These are phyloP conservation scores for Litoditis marina DNA, from an alignment of 2,888 invertebrate species.

Conservation along the genomic window DNA sequence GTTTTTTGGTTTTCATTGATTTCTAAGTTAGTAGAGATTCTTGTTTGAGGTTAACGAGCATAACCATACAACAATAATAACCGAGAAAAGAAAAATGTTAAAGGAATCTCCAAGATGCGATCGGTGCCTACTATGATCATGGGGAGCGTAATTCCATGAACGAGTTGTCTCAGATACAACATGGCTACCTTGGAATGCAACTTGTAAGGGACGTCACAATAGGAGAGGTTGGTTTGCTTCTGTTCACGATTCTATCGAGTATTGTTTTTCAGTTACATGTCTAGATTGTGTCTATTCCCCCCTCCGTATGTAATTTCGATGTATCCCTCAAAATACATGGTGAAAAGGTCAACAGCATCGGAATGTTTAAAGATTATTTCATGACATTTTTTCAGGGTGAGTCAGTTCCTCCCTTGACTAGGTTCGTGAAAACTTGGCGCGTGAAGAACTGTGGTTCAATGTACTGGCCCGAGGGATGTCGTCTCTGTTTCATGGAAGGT, in stretches of 20 bases:
- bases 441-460: slow-evolving; percentile 4
- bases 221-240: background rate
- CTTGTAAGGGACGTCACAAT: background rate
- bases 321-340: too few relatives aligned
- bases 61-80: too few relatives aligned
- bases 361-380: too few relatives aligned
- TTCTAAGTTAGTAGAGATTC: too few relatives aligned
- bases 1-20: too few relatives aligned
- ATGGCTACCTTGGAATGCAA: background rate
- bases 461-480: slow-evolving; percentile 10
- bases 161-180: background rate
- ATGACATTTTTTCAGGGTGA: background rate
- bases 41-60: too few relatives aligned
- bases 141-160: slow-evolving; percentile 2
- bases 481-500: slow-evolving; percentile 13
- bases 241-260: too few relatives aligned
- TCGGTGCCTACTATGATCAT: slow-evolving; percentile 12
- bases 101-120: slow-evolving; percentile 12
- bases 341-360: too few relatives aligned
- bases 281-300: too few relatives aligned
- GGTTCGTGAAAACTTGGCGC: slow-evolving; percentile 3
- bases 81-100: too few relatives aligned
- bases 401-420: background rate
- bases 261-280: too few relatives aligned
- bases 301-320: too few relatives aligned